phyloP scores from a whole-genome alignment of 2,113 vertebrate species.

The Physeter macrocephalus region DNA sequence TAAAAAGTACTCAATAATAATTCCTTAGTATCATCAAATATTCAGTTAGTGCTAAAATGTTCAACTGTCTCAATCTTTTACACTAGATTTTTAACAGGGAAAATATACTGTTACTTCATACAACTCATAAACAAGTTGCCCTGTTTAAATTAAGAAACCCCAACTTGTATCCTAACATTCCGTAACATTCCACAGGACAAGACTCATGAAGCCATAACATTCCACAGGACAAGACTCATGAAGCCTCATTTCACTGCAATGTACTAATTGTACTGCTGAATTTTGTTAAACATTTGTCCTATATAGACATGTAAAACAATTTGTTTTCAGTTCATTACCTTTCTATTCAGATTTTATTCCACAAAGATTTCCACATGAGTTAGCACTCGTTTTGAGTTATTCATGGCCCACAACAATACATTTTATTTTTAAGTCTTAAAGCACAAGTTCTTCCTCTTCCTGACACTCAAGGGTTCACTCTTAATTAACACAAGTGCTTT shows the following conservation, averaged over 20 bases:
- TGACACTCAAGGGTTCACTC: conserved; percentile 24
- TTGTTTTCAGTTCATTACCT: conserved; percentile 62
- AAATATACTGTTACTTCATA: not conserved
- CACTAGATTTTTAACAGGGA: not conserved
- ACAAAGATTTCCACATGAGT: conserved; percentile 45
- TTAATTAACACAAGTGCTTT: conserved; percentile 38
- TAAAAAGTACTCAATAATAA: not conserved
- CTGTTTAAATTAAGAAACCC: conserved; percentile 27
- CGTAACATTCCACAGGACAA: not conserved
- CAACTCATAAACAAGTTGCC: not conserved
- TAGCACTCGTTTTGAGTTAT: conserved; percentile 25
- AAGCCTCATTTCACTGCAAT: not conserved
- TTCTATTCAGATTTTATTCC: conserved; percentile 40
- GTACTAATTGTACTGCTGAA: conserved; percentile 28
- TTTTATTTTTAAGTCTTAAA: conserved; percentile 51
- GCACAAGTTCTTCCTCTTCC: conserved; percentile 22
- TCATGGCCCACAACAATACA: conserved; percentile 25
- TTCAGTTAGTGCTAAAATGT: not conserved
- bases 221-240: not conserved
- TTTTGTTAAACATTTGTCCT: conserved; percentile 46
- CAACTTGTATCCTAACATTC: not conserved
- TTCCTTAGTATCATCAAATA: not conserved
- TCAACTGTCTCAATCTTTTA: not conserved
- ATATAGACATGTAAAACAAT: conserved; percentile 48
- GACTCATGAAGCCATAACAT: not conserved